phyloP scores from a whole-genome alignment of 2,888 invertebrate species.

The Ochropacha duplaris region DNA sequence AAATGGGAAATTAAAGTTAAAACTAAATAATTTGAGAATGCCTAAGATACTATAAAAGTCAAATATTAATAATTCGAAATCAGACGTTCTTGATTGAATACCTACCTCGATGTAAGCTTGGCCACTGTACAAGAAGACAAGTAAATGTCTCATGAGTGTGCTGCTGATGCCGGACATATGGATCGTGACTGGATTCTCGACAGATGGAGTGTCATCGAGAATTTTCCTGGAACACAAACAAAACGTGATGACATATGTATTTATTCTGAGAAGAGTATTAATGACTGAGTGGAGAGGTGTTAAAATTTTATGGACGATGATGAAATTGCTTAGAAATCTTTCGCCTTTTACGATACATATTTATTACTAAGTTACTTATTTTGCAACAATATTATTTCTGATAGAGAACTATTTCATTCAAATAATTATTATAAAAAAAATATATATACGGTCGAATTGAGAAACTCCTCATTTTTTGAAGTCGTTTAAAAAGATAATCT shows the following conservation, averaged over 20 bases:
- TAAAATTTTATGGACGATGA: conserved; percentile 1
- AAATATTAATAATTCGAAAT: not conserved
- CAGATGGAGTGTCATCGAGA: conserved; percentile 87
- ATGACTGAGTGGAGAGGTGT: not conserved
- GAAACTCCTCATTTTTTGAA: too few relatives aligned
- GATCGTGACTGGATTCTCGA: conserved; percentile 89
- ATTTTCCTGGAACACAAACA: conserved; percentile 79
- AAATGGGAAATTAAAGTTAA: conserved; percentile 11
- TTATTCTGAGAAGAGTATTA: not conserved
- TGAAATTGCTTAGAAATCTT: not conserved
- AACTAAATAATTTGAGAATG: not conserved
- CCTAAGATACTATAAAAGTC: not conserved
- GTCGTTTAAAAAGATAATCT: not conserved
- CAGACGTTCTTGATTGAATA: conserved; percentile 8
- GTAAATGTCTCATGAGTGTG: conserved; percentile 90
- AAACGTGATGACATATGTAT: not conserved
- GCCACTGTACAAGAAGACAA: conserved; percentile 93
- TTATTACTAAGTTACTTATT: not conserved
- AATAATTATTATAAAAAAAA: too few relatives aligned
- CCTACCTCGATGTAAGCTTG: conserved; percentile 91
- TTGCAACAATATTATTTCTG: not conserved
- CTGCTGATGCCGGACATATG: conserved; percentile 93
- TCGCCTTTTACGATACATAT: not conserved
- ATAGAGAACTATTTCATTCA: not conserved
- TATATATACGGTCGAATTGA: too few relatives aligned